Percentiles rank a stretch among this genome's conserved stretches.
Evolutionary conservation across 35 echinoderm and acorn worm genomes (phyloP).

Genomic region (Hemicentrotus pulcherrimus): DNA sequence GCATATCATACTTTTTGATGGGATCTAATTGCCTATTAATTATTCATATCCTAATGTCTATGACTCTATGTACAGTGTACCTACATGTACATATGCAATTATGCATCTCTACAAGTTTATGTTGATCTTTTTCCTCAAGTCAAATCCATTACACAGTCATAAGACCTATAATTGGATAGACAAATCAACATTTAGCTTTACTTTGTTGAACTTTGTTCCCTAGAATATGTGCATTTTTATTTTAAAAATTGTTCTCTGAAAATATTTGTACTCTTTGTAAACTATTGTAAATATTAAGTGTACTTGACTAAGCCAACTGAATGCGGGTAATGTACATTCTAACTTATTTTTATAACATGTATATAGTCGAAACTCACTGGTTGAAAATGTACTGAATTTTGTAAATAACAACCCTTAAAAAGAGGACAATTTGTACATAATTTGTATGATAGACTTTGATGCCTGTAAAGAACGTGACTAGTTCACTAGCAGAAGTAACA

Average conservation of each 20-base stretch:
- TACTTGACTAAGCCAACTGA: slow-evolving; percentile 17
- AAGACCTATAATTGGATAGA: too few relatives aligned
- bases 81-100: too few relatives aligned
- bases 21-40: neutral
- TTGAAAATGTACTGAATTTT: slow-evolving; percentile 18
- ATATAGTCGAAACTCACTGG: slow-evolving; percentile 25
- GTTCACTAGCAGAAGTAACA: neutral
- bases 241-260: neutral
- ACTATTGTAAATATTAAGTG: slow-evolving; percentile 5
- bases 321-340: slow-evolving; percentile 45
- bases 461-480: neutral
- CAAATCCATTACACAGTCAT: too few relatives aligned
- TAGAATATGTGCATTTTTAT: too few relatives aligned
- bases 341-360: slow-evolving; percentile 36
- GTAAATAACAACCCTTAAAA: neutral
- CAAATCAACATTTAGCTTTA: too few relatives aligned
- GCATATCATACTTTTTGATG: neutral
- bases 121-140: too few relatives aligned
- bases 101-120: too few relatives aligned
- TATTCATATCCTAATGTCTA: too few relatives aligned
- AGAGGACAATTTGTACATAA: neutral
- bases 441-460: neutral
- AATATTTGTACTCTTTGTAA: slow-evolving; percentile 2
- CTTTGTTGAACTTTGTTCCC: too few relatives aligned
- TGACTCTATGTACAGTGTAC: too few relatives aligned